Evolutionary conservation across 2,113 vertebrate genomes (phyloP).

Genomic region (Rutilus rutilus): DNA sequence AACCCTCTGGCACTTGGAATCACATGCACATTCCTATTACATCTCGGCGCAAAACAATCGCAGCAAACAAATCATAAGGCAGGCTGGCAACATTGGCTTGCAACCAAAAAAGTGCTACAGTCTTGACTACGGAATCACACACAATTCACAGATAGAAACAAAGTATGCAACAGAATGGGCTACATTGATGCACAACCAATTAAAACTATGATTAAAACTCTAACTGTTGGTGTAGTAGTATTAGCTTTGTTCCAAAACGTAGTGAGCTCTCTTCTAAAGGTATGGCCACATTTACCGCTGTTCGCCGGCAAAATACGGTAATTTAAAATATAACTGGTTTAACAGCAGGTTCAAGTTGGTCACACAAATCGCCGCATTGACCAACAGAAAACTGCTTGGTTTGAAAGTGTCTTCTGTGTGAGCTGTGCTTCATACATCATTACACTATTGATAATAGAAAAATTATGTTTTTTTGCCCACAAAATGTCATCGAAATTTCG

Average conservation of each 20-base stretch:
- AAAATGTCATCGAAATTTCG: background rate
- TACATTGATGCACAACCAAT: background rate
- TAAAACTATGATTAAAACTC: background rate
- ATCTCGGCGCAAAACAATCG: slow-evolving; percentile 22
- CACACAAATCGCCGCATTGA: background rate
- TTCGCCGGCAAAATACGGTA: background rate
- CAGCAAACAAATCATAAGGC: slow-evolving; percentile 21
- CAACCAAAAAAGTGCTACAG: background rate
- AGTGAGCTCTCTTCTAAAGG: background rate
- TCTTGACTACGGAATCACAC: background rate
- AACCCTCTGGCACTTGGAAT: background rate
- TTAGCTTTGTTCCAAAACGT: background rate
- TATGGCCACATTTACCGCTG: background rate
- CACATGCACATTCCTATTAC: slow-evolving; percentile 39
- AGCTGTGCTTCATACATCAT: background rate
- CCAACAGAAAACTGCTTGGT: background rate
- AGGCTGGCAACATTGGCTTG: background rate
- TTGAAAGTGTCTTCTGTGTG: background rate
- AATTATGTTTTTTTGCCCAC: background rate
- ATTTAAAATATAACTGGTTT: too few species aligned
- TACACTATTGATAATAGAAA: background rate
- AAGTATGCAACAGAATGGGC: background rate
- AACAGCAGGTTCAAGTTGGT: background rate
- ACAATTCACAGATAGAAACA: background rate
- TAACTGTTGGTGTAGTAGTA: background rate